A percentile compares a stretch with the other conserved stretches of the same genome.
These are phyloP conservation scores for Drosophila rellima DNA, from an alignment of 2,888 invertebrate genomes.

Conservation along the genomic window DNA sequence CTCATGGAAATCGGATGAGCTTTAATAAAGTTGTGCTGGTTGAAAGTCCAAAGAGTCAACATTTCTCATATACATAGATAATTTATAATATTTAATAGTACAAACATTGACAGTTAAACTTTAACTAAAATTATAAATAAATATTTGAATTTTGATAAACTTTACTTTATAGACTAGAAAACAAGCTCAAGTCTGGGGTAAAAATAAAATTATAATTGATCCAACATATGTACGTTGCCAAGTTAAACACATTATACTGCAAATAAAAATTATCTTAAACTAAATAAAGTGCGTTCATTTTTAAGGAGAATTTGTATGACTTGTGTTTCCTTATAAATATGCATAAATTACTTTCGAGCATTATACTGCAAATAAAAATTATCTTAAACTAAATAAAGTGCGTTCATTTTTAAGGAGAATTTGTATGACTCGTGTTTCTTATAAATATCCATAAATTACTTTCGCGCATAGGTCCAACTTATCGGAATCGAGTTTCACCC, in stretches of 20 bases:
- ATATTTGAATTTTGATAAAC: too few species aligned
- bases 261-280: background rate
- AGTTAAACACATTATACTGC: background rate
- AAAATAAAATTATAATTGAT: too few species aligned
- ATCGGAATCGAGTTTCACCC: slow-evolving; percentile 10
- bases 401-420: background rate
- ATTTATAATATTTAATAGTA: too few species aligned
- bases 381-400: background rate
- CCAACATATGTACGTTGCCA: too few species aligned
- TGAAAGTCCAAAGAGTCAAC: too few species aligned
- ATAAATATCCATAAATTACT: slow-evolving; percentile 9
- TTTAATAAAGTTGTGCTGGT: too few species aligned
- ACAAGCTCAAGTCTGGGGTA: too few species aligned
- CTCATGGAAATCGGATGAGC: too few species aligned
- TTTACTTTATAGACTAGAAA: too few species aligned
- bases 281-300: background rate
- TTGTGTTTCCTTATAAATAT: background rate
- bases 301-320: background rate
- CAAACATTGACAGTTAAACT: too few species aligned
- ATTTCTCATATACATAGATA: too few species aligned
- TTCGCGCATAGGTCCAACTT: background rate
- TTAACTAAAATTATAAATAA: too few species aligned
- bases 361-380: background rate
- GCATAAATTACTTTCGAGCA: slow-evolving; percentile 3
- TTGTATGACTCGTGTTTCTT: background rate